Evolutionary conservation across 1,140 invertebrate species (phyloP), one percentile per base, ranked within the genome.

Genomic region (Mamestra configurata): DNA sequence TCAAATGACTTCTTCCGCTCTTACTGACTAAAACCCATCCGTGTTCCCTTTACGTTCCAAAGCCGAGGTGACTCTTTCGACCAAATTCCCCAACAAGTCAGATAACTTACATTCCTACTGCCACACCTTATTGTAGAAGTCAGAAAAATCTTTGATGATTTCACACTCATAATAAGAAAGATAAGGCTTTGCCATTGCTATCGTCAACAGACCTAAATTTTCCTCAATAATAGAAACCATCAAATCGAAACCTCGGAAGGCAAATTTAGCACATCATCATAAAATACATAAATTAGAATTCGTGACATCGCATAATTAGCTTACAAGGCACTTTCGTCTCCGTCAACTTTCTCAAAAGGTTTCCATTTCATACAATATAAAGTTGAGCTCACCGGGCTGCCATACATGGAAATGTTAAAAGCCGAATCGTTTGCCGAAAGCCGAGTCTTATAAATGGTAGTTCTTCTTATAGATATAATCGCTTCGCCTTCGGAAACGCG

Each of bases 391-490:
- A 64, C 49, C 57, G 22, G 13, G 10, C 18, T 5, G 22, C 73
- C 57, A 20, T 76, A 57, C 40, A 64, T 20, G 73, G 71, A 37
- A 24, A 37, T 40, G 24, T 46, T 24, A 49, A 40, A 10, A 22
- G 37, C 18, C n/a, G 15, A 27, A 37, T 22, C 15, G 46, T 64
- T 61, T 57, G 37, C 43, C 73, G 57, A 76, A 76, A 76, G 53
- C 24, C 53, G 22, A 18, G 70, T 13, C 20, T 59, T 76, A 59
- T 64, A 76, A 76, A 64, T 49, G 57, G 73, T 24, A 27, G 49
- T 20, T 49, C 57, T 64, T 76, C 40, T 61, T 76, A 49, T 11
- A 20, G 59, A 64, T 64, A 64, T 37, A 64, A 76, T 76, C 73
- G 40, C 3, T 27, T 59, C 18, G 15, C 73, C 51, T 73, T 76